Base-by-base conservation (phyloP, 1,140 invertebrate species). In the Calephelis nemesis region DNA sequence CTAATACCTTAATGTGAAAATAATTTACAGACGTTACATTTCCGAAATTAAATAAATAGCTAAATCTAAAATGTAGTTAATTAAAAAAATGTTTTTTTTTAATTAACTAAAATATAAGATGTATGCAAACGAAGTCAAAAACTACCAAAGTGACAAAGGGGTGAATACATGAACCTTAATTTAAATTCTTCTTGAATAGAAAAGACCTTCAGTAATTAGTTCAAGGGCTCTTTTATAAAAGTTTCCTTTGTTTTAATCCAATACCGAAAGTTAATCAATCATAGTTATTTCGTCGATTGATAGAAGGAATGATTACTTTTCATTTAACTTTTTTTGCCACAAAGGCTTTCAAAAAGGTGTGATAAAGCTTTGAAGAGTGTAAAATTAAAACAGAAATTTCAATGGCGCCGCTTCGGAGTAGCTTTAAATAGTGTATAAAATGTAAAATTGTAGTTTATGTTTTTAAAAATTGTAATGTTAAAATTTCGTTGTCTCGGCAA, bases 171-270 rank as follows among this genome's bases (percentile, higher is more conserved):
- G 10, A 54, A 68, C 70, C 65, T 49, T 66, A 74, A 67, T 47
- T 49, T 47, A 63, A 74, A 47, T 39, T 62, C 6, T 52, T 54
- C 60, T 64, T 45, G 62, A 63, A 71, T 70, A 66, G 69, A 69
- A 70, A 68, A 58, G 54, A 58, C 54, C 63, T 66, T 79, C 72
- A 71, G 78, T 70, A 82, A 83, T 82, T 83, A 75, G 74, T 82
- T 74, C 72, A 76, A 82, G 75, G 78, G 71, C 66, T 67, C 70
- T 67, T 65, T 70, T 67, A 58, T 47, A 52, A 73, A 68, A 74
- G 63, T 72, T 80, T 71, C 75, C 68, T 72, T 78, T 77, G 74
- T 71, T 71, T 65, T 68, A 73, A 74, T 69, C 66, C 58, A 76
- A 76, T 50, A 49, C 12, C 30, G 15, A 58, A 45, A 58, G 54